Evolutionary conservation across 2,888 invertebrate genomes (phyloP), one percentile per base, ranked within the genome.

Genomic region (Drosophila acutilabella): DNA sequence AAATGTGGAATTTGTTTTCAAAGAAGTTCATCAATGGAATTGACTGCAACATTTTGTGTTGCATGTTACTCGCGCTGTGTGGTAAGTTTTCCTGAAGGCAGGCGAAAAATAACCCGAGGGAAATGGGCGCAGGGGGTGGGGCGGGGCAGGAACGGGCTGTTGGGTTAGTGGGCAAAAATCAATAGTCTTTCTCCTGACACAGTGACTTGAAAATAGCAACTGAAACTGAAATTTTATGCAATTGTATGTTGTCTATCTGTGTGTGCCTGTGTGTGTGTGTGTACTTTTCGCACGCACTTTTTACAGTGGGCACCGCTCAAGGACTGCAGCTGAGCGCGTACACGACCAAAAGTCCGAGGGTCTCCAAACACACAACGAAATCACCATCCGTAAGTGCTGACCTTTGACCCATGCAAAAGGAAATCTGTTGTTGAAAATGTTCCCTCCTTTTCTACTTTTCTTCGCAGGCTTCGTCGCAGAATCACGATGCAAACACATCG

Each of bases 311-410:
- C 61, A 71, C 74, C 65, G 88, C 89, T 71, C 79, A 90, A 69
- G 91, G 91, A 58, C 73, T 94, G 23, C 94, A 94, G 91, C 89
- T 94, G 83, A 94, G 94, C 88, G 94, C 93, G 73, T 93, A 94
- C 88, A 94, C 94, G 26, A 94, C 94, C 8, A 92, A 94, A 78
- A 94, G 94, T 87, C 95, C 95, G 30, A 93, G 95, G 86, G 93
- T 94, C 71, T 94, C 95, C 48, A 95, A 95, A 91, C 94, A 94
- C 81, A 95, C 94, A 90, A 94, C 94, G 80, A 94, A 92, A 74
- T 88, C 92, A 52, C 91, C 91, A 75, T 81, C 91, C 78, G 92
- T 91, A 81, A 91, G 90, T 80, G 58, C 30, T 61, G 14, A 41
- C 36, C 11, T 20, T 16, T 56, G n/a, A 14, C 23, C 4, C 20